Conservation (phyloP, 2,888 invertebrate genomes). For the Tetranychus piercei region DNA sequence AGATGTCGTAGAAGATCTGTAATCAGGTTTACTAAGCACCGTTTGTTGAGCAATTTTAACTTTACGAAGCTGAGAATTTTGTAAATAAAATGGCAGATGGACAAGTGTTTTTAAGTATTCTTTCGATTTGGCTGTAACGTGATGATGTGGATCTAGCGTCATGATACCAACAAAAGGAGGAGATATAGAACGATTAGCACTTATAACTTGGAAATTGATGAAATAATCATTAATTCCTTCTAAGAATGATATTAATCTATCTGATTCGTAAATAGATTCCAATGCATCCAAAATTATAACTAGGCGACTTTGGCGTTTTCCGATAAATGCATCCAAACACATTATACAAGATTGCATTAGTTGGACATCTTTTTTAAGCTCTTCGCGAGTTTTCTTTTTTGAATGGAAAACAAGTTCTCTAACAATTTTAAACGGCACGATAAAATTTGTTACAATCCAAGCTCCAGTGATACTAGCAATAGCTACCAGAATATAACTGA, state of each 20-base stretch:
- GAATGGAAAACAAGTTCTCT: constrained; percentile 5
- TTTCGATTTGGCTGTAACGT: constrained; percentile 11
- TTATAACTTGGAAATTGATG: background rate
- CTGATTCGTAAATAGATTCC: constrained; percentile 37
- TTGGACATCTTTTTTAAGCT: constrained; percentile 11
- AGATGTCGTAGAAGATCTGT: constrained; percentile 4
- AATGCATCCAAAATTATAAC: constrained; percentile 91
- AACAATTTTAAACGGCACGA: background rate
- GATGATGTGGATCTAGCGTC: constrained; percentile 79
- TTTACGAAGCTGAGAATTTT: constrained; percentile 79
- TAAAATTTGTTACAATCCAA: constrained; percentile 2
- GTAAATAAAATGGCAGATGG: constrained; percentile 90
- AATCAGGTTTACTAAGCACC: constrained; percentile 14
- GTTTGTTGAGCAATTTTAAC: constrained; percentile 52
- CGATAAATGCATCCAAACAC: constrained; percentile 78
- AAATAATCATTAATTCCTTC: constrained; percentile 7
- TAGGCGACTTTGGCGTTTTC: constrained; percentile 69
- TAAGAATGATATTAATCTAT: background rate
- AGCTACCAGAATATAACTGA: constrained; percentile 70
- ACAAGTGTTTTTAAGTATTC: constrained; percentile 63
- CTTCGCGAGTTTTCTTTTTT: constrained; percentile 8
- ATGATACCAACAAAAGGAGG: constrained; percentile 78
- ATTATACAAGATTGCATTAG: constrained; percentile 10
- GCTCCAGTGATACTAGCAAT: constrained; percentile 62
- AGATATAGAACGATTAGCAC: background rate